Conservation (phyloP, 2,113 vertebrate genomes). For the Bettongia penicillata region DNA sequence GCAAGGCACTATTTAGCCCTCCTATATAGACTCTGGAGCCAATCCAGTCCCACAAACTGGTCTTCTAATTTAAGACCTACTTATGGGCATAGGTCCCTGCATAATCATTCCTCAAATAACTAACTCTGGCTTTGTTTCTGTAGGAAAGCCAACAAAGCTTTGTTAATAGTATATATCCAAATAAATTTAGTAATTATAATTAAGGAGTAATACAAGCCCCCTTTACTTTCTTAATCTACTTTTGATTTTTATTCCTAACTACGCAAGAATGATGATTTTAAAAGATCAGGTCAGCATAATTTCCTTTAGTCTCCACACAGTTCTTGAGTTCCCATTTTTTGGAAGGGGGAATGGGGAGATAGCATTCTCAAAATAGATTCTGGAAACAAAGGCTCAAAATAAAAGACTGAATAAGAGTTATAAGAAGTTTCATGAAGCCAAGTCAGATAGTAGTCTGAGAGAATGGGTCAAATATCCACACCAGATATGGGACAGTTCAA, state of each 20-base stretch:
- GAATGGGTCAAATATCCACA: background rate
- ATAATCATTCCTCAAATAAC: background rate
- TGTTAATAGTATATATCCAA: background rate
- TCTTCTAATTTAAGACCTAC: background rate
- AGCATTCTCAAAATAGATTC: background rate
- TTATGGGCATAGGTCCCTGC: background rate
- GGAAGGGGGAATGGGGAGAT: background rate
- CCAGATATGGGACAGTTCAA: background rate
- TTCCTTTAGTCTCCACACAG: background rate
- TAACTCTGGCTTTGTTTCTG: background rate
- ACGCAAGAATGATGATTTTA: background rate
- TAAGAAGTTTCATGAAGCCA: background rate
- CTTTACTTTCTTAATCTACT: background rate
- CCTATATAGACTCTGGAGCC: background rate
- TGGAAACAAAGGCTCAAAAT: background rate
- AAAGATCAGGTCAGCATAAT: background rate
- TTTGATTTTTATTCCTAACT: background rate
- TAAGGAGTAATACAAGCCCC: background rate
- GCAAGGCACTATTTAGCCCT: background rate
- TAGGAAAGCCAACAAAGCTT: background rate
- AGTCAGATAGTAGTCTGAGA: background rate
- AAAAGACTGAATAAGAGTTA: background rate
- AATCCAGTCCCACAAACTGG: background rate
- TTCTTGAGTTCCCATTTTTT: background rate
- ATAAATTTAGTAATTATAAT: background rate